These are phyloP conservation scores for Cecropterus lyciades DNA, from an alignment of 1,140 invertebrate genomes.

Conservation along the genomic window DNA sequence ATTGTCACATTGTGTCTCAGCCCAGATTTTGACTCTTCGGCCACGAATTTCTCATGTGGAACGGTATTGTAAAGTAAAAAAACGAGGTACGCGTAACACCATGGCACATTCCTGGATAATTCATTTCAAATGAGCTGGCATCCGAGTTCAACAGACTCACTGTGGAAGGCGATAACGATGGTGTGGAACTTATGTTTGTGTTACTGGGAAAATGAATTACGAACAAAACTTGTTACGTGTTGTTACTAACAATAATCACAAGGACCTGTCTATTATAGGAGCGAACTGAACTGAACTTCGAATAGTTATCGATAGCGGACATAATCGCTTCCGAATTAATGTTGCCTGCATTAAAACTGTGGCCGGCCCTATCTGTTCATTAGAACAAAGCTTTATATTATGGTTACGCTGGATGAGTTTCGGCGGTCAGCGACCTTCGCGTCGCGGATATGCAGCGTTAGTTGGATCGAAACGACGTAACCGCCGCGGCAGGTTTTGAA, in stretches of 20 bases:
- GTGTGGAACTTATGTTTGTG: conserved; percentile 28
- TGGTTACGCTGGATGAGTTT: conserved; percentile 66
- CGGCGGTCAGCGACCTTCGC: conserved; percentile 73
- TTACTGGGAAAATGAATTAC: conserved; percentile 15
- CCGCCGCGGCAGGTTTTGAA: conserved; percentile 51
- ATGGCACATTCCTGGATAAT: conserved; percentile 44
- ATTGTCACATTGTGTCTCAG: conserved; percentile 59
- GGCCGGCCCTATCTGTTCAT: conserved; percentile 15
- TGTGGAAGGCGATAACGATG: conserved; percentile 44
- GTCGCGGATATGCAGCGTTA: conserved; percentile 62
- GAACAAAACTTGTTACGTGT: neutral
- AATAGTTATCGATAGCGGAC: conserved; percentile 12
- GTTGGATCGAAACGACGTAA: conserved; percentile 49
- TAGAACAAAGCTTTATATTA: conserved; percentile 46
- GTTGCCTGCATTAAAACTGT: conserved; percentile 9
- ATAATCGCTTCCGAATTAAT: conserved; percentile 20
- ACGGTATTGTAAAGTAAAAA: conserved; percentile 38
- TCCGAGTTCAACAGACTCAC: conserved; percentile 48
- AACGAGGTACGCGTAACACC: conserved; percentile 37
- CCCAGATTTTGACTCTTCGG: conserved; percentile 39
- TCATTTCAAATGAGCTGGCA: conserved; percentile 40
- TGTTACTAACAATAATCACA: conserved; percentile 1
- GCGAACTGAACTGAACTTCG: conserved; percentile 5
- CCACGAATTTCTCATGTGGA: conserved; percentile 24
- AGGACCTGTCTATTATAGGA: neutral